phyloP scores from a whole-genome alignment of 30 jellyfish, hydroid and myxozoan genomes.

The Chironex yamaguchii region DNA sequence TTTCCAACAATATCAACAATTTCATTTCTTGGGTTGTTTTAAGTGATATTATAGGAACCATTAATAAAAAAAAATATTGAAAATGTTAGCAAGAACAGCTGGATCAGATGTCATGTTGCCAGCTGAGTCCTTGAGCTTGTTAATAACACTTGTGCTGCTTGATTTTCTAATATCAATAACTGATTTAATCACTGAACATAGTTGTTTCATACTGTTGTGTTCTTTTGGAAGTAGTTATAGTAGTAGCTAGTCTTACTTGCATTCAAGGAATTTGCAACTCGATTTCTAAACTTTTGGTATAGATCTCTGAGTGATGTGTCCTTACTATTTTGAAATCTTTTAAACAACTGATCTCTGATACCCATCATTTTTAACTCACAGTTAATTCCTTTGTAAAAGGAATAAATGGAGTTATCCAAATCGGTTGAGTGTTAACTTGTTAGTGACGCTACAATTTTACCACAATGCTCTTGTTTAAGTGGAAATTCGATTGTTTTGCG shows the following conservation, averaged over 20 bases:
- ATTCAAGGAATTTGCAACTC: slow-evolving; percentile 38
- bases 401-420: too few relatives aligned
- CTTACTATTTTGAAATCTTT: too few relatives aligned
- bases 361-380: too few relatives aligned
- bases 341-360: too few relatives aligned
- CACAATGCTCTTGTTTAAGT: too few relatives aligned
- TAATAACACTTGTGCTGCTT: slow-evolving; percentile 58
- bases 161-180: slow-evolving; percentile 46
- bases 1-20: too few relatives aligned
- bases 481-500: too few relatives aligned
- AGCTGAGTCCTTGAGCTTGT: slow-evolving; percentile 50
- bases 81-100: slow-evolving; percentile 64
- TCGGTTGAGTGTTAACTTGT: too few relatives aligned
- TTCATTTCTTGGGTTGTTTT: slow-evolving; percentile 33
- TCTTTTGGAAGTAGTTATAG: slow-evolving; percentile 64
- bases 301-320: too few relatives aligned
- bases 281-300: slow-evolving; percentile 33
- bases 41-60: slow-evolving; percentile 56
- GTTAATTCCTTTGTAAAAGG: too few relatives aligned
- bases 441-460: too few relatives aligned
- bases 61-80: slow-evolving; percentile 60
- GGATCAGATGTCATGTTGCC: slow-evolving; percentile 59
- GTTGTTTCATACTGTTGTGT: slow-evolving; percentile 63
- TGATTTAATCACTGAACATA: slow-evolving; percentile 76
- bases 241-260: slow-evolving; percentile 65